Evolutionary conservation across 2,797 vertebrate species (phyloP).

Genomic region (Gallinago nigripennis): DNA sequence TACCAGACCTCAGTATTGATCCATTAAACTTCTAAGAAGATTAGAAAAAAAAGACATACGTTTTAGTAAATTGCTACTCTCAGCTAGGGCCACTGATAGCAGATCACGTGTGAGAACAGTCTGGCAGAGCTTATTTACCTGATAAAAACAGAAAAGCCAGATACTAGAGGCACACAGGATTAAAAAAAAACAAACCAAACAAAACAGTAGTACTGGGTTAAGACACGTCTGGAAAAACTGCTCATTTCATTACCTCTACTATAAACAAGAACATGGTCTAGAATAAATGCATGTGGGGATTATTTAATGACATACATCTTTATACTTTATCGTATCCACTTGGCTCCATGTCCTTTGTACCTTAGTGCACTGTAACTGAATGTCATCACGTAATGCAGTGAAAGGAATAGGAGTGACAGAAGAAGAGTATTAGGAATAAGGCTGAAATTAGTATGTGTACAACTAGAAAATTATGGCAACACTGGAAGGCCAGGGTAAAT

Average conservation of each 20-base stretch:
- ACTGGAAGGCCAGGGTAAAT: not conserved
- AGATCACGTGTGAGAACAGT: not conserved
- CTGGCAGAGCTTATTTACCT: not conserved
- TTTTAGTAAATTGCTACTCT: not conserved
- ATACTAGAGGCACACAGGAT: conserved; percentile 55
- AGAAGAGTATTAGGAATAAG: not conserved
- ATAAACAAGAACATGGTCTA: conserved; percentile 69
- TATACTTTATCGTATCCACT: not conserved
- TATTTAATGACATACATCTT: not conserved
- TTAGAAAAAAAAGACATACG: not conserved
- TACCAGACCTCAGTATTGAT: not conserved
- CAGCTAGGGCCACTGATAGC: not conserved
- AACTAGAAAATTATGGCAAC: not conserved
- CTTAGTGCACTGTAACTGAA: not conserved
- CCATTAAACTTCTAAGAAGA: not conserved
- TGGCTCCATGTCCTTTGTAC: not conserved
- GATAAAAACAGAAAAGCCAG: conserved; percentile 49
- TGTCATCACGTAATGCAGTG: not conserved
- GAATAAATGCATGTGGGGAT: not conserved
- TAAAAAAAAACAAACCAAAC: not conserved
- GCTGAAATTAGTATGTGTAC: not conserved
- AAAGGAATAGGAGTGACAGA: not conserved
- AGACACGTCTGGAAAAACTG: conserved; percentile 21
- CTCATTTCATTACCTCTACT: conserved; percentile 38
- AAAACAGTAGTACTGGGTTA: not conserved